Evolutionary conservation across 2,888 invertebrate genomes (phyloP), one percentile per base, ranked within the genome.

Genomic region (Hypsopygia costalis): DNA sequence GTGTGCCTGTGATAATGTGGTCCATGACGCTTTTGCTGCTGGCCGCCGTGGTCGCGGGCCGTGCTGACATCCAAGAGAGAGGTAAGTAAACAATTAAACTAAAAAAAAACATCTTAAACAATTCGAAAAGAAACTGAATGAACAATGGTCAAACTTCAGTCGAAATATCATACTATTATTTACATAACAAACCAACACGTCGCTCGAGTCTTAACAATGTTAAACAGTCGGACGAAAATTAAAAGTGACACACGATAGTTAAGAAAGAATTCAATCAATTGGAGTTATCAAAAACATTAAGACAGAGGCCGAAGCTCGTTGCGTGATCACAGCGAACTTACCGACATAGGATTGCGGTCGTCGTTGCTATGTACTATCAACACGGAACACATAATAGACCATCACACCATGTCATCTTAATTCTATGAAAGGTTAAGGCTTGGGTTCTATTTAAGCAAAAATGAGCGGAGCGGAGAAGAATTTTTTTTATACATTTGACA

Each of bases 11-110:
- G 73, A 59, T 58, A 69, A 80, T 81, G 81, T 73, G 78, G 78
- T 72, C 63, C 57, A 52, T 69, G 45, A 52, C 58, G 44, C 48
- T 67, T 20, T 41, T 74, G 45, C 50, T 70, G 49, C 47, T 69
- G 41, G 45, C 69, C 47, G 54, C 58, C 44, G 51, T 58, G 22
- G 41, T 48, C 47, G 58, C 59, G 61, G 54, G 55, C 58, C 52
- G 50, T 36, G 81, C 79, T 20, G 85, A 82, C 16, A 53, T 85
- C 31, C 82, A 85, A 60, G 86, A 85, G 60, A 71, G 83, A 85
- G 86, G 86, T 85, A 52, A 69, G 69, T 25, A 25, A 25, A n/a
- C 25, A n/a, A 25, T 25, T 25, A 25, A 25, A 6, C 25, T n/a
- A 25, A 16, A 16, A 16, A 16, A 16, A n/a, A 25, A 25, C 25